These are phyloP conservation scores for Odobenus rosmarus DNA, from an alignment of 2,113 vertebrate species.

Conservation along the genomic window DNA sequence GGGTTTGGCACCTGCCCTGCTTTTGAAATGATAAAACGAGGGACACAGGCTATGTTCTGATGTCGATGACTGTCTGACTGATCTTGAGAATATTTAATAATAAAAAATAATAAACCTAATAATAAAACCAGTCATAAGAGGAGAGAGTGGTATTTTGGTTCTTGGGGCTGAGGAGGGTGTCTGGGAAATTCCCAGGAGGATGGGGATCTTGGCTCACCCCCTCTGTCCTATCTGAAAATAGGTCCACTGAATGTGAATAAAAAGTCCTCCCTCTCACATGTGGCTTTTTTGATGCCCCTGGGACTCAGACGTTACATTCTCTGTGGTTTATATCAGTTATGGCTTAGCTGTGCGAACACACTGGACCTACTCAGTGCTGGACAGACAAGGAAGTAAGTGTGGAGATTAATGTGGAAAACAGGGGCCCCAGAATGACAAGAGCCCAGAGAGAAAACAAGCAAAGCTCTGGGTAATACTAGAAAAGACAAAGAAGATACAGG, in stretches of 20 bases:
- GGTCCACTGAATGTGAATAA: background rate
- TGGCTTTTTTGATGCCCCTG: background rate
- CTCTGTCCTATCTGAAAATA: background rate
- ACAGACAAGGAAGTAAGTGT: background rate
- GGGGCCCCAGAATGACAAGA: background rate
- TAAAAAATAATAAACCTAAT: slow-evolving; percentile 38
- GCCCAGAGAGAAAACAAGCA: background rate
- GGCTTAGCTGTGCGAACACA: background rate
- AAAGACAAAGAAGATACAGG: background rate
- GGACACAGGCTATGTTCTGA: background rate
- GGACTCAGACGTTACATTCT: background rate
- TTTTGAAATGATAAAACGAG: slow-evolving; percentile 35
- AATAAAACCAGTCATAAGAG: slow-evolving; percentile 17
- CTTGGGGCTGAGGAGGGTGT: background rate
- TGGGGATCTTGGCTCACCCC: background rate
- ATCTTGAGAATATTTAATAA: slow-evolving; percentile 34
- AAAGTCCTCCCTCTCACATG: background rate
- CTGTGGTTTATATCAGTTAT: background rate
- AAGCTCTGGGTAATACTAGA: background rate
- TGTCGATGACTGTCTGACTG: background rate
- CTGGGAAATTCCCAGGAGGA: background rate
- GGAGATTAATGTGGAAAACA: background rate
- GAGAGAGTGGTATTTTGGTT: background rate
- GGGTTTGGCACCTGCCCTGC: background rate
- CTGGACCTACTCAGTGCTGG: background rate